Conservation (phyloP, 2,113 vertebrate genomes). For the Dicentrarchus labrax region DNA sequence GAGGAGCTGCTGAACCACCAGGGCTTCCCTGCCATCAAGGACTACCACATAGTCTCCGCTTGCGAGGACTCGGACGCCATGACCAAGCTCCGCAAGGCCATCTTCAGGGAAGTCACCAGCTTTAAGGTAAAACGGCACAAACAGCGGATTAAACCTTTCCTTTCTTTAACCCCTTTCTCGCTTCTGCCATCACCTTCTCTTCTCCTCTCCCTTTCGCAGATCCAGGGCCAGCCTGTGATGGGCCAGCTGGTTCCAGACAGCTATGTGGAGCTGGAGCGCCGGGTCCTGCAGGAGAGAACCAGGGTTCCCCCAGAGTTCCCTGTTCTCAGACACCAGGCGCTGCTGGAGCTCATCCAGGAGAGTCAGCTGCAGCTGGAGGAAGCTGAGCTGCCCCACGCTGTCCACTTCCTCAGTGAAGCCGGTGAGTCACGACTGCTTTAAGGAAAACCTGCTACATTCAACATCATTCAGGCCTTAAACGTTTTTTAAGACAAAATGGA, state of each 20-base stretch:
- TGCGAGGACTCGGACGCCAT: conserved; percentile 91
- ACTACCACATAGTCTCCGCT: conserved; percentile 90
- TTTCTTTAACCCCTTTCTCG: not conserved
- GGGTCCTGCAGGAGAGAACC: conserved; percentile 88
- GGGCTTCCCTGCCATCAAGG: conserved; percentile 90
- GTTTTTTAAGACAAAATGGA: not conserved
- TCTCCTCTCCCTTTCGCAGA: conserved; percentile 71
- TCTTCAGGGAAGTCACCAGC: conserved; percentile 88
- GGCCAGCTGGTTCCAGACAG: conserved; percentile 97
- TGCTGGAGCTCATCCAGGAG: conserved; percentile 90
- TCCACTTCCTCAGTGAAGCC: conserved; percentile 96
- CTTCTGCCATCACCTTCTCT: not conserved
- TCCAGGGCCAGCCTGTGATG: conserved; percentile 94
- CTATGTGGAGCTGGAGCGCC: conserved; percentile 94
- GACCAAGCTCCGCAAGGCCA: conserved; percentile 90
- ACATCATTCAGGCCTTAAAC: not conserved
- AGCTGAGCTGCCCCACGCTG: conserved; percentile 92
- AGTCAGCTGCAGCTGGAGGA: conserved; percentile 93
- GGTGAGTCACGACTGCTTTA: conserved; percentile 80
- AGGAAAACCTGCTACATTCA: not conserved
- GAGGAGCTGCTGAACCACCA: conserved; percentile 90
- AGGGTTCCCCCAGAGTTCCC: conserved; percentile 90
- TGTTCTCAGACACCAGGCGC: conserved; percentile 87
- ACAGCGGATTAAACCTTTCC: not conserved
- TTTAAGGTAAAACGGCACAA: conserved; percentile 87